Conservation (phyloP, 2,888 invertebrate species). For the Sympetrum striolatum region DNA sequence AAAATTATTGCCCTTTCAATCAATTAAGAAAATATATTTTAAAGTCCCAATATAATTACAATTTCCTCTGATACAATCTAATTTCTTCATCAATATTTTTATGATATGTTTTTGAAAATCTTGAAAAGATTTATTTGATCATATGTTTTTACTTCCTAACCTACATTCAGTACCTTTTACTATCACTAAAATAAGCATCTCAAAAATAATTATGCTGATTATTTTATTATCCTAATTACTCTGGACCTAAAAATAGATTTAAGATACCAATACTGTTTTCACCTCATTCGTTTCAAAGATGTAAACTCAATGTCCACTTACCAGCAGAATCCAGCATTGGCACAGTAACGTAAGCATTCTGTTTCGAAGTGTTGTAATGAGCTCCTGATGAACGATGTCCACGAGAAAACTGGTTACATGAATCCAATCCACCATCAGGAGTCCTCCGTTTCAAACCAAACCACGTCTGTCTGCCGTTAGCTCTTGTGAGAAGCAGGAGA, state of each 20-base stretch:
- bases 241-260: too few relatives aligned
- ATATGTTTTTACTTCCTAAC: neutral
- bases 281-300: neutral
- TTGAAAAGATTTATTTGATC: neutral
- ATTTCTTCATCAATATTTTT: too few relatives aligned
- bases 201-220: neutral
- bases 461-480: conserved; percentile 57
- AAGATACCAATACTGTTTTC: neutral
- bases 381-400: conserved; percentile 70
- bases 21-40: too few relatives aligned
- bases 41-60: neutral
- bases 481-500: conserved; percentile 62
- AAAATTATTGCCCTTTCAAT: too few relatives aligned
- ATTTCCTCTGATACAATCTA: neutral
- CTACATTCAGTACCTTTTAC: neutral
- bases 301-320: neutral
- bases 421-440: neutral
- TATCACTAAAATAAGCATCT: too few relatives aligned
- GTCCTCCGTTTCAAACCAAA: neutral
- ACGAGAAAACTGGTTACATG: neutral
- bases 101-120: too few relatives aligned
- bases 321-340: conserved; percentile 77
- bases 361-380: conserved; percentile 81
- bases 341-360: conserved; percentile 83
- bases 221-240: neutral